Percentiles rank a stretch among this genome's conserved stretches.
These are phyloP conservation scores for Fopius arisanus DNA, from an alignment of 1,140 invertebrate species.

Conservation along the genomic window DNA sequence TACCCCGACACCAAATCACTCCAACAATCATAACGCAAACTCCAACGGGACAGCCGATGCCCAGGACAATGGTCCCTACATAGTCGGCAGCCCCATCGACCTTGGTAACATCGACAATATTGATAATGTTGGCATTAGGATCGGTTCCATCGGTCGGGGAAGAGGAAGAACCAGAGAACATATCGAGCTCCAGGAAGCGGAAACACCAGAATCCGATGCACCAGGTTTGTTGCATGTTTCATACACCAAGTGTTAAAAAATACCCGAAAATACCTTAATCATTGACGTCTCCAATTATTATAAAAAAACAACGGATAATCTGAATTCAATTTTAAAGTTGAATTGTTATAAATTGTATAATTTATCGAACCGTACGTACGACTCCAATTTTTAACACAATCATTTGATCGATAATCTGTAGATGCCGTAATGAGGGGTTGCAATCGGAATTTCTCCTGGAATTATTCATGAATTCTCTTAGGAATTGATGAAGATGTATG, in stretches of 20 bases:
- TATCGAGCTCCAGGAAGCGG: constrained; percentile 58
- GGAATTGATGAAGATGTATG: background rate
- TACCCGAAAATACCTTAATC: no score
- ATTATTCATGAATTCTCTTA: background rate
- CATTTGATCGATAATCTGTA: background rate
- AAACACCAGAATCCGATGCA: constrained; percentile 18
- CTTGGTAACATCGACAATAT: constrained; percentile 60
- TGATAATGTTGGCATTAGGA: constrained; percentile 53
- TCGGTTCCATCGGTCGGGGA: constrained; percentile 38
- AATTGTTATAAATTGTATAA: no score
- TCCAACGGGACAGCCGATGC: constrained; percentile 31
- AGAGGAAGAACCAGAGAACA: constrained; percentile 50
- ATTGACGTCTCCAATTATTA: no score
- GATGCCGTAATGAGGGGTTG: background rate
- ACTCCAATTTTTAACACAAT: no score
- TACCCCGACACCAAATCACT: constrained; percentile 43
- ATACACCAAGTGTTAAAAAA: no score
- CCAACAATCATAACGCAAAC: constrained; percentile 38
- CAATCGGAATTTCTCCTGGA: background rate
- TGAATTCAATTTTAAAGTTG: no score
- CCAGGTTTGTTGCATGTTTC: constrained; percentile 37
- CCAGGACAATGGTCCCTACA: constrained; percentile 54
- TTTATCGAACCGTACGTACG: no score
- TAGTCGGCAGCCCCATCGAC: constrained; percentile 61
- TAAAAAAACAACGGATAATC: no score